phyloP scores from a whole-genome alignment of 2,888 invertebrate genomes.

The Lymantria monacha region DNA sequence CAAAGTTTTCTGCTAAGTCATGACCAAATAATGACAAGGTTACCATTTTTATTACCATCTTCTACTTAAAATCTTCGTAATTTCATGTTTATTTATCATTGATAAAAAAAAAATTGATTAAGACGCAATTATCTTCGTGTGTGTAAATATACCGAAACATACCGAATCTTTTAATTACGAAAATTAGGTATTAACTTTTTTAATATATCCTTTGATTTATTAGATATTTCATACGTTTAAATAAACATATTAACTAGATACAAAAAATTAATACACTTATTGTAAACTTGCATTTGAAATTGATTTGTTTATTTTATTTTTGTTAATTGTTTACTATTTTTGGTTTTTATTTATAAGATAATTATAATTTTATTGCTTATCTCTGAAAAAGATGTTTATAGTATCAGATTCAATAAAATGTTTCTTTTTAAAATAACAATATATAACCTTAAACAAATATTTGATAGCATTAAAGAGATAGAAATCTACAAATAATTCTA shows the following conservation, averaged over 20 bases:
- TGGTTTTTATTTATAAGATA: too few relatives aligned
- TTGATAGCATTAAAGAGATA: conserved; percentile 15
- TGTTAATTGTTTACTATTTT: not conserved
- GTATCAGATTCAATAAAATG: not conserved
- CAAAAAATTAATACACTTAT: not conserved
- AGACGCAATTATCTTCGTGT: too few relatives aligned
- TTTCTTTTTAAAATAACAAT: conserved; percentile 1
- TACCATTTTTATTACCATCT: conserved; percentile 3
- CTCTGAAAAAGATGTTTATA: not conserved
- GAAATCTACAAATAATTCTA: conserved; percentile 50
- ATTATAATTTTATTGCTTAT: too few relatives aligned
- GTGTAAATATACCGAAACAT: too few relatives aligned
- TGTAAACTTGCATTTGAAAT: not conserved
- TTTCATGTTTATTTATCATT: too few relatives aligned
- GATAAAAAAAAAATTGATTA: too few relatives aligned
- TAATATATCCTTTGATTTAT: too few relatives aligned
- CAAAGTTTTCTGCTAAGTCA: conserved; percentile 8
- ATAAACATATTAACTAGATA: too few relatives aligned
- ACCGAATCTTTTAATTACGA: too few relatives aligned
- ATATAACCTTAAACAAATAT: not conserved
- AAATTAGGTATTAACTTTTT: too few relatives aligned
- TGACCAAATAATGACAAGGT: conserved; percentile 19
- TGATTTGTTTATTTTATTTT: not conserved
- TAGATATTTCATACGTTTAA: too few relatives aligned
- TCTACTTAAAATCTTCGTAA: too few relatives aligned